Conservation (phyloP, 2,113 vertebrate species). For the Pseudorasbora parva region DNA sequence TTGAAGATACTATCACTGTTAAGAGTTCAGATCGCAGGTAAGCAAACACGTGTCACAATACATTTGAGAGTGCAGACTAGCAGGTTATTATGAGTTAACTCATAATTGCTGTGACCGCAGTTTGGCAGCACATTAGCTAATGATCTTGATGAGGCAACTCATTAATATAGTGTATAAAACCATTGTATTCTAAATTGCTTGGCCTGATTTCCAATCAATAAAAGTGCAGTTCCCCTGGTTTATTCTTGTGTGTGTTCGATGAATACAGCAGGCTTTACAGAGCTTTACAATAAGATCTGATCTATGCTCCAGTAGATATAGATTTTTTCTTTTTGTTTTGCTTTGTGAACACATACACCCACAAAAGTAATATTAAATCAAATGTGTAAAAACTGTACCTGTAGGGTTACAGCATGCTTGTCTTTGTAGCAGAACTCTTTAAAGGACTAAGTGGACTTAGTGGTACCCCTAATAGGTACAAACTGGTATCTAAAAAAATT, state of each 20-base stretch:
- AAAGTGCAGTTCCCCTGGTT: neutral
- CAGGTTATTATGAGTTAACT: conserved; percentile 5
- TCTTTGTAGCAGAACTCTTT: too few species aligned
- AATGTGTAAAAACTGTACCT: too few species aligned
- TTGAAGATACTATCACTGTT: conserved; percentile 71
- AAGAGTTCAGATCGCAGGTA: conserved; percentile 71
- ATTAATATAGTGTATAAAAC: neutral
- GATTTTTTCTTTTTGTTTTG: neutral
- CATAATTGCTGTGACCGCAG: neutral
- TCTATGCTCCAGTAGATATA: neutral
- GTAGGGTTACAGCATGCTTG: too few species aligned
- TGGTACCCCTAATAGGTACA: neutral
- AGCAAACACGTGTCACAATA: neutral
- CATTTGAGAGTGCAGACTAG: neutral
- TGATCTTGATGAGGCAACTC: neutral
- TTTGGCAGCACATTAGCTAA: conserved; percentile 10
- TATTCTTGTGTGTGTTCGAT: neutral
- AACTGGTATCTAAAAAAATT: neutral
- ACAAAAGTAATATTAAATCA: neutral
- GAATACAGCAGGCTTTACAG: neutral
- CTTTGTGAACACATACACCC: neutral
- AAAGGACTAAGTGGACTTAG: too few species aligned
- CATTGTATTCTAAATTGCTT: neutral
- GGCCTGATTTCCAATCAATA: conserved; percentile 8
- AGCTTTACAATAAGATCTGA: neutral